Percentiles rank a stretch among this genome's conserved stretches.
phyloP scores from a whole-genome alignment of 2,113 vertebrate genomes.

The Galbula dea region DNA sequence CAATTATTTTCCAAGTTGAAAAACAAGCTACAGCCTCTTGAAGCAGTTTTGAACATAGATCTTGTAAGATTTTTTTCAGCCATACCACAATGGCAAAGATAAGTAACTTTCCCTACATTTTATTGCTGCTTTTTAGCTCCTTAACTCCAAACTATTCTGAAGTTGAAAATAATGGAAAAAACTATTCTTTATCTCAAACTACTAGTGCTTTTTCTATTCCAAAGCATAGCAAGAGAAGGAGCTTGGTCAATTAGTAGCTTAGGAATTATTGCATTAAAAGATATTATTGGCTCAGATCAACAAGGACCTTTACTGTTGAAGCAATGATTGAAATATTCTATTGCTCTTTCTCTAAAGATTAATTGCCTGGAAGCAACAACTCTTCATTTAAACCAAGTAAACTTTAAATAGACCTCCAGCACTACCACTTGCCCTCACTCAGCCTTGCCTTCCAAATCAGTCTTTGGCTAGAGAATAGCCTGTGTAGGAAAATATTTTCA shows the following conservation, averaged over 20 bases:
- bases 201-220: neutral
- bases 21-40: neutral
- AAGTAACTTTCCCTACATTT: neutral
- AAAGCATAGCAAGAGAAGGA: neutral
- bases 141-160: neutral
- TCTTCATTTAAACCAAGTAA: neutral
- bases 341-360: neutral
- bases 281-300: neutral
- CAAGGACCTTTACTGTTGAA: neutral
- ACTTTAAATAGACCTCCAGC: neutral
- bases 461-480: neutral
- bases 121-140: neutral
- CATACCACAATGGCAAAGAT: neutral
- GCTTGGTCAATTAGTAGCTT: neutral
- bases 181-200: neutral
- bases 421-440: neutral
- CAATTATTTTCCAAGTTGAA: neutral
- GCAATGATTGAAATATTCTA: neutral
- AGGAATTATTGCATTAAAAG: neutral
- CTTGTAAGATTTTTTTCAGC: neutral
- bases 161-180: neutral
- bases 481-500: neutral
- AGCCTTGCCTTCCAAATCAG: neutral
- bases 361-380: neutral
- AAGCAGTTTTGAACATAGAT: neutral